These are phyloP conservation scores for Premnoplex brunnescens DNA, from an alignment of 2,797 vertebrate genomes.

Conservation along the genomic window DNA sequence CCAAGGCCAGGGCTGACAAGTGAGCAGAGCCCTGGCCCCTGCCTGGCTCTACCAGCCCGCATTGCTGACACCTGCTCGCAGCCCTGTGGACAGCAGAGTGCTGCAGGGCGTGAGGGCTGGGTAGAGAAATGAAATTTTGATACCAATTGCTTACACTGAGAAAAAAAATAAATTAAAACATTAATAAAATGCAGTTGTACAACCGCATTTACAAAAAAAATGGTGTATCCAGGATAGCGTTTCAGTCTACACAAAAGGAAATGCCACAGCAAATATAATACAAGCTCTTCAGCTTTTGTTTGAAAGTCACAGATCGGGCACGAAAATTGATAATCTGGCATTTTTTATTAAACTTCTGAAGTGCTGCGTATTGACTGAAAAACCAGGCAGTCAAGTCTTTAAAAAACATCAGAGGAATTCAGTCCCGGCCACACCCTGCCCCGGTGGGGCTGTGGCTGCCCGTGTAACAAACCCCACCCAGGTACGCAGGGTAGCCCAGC, in stretches of 20 bases:
- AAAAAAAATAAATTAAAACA: background rate
- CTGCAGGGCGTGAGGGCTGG: fast-evolving
- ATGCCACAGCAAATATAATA: background rate
- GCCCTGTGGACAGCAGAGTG: background rate
- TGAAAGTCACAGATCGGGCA: background rate
- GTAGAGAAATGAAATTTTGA: fast-evolving
- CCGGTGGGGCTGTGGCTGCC: background rate
- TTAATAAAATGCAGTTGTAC: fast-evolving
- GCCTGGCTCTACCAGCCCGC: background rate
- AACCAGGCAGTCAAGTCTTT: background rate
- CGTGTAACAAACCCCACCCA: background rate
- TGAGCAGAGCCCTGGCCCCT: fast-evolving
- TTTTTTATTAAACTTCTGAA: background rate
- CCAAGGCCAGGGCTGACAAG: background rate
- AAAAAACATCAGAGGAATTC: background rate
- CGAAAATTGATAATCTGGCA: background rate
- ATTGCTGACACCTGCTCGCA: fast-evolving
- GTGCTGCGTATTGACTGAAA: background rate
- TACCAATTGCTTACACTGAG: background rate
- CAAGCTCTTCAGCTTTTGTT: background rate
- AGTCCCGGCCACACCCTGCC: background rate
- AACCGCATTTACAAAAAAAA: background rate
- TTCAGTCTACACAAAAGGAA: background rate
- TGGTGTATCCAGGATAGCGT: fast-evolving
- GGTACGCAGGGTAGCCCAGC: background rate